Conservation (phyloP, 2,888 invertebrate genomes). For the Meiosimyza platycephala region DNA sequence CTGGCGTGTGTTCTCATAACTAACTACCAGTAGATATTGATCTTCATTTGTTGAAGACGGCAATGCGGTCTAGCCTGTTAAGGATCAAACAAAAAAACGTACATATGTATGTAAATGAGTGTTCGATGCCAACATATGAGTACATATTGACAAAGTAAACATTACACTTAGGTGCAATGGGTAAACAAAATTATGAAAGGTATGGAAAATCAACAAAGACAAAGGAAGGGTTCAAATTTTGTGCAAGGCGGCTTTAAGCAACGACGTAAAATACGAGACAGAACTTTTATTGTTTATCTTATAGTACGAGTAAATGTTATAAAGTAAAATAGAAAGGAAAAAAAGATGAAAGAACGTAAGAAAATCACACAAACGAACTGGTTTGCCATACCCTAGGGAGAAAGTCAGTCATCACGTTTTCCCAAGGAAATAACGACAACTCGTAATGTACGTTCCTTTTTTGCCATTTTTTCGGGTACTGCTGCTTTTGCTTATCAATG, state of each 20-base stretch:
- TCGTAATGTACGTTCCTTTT: slow-evolving; percentile 9
- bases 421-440: background rate
- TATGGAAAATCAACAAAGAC: background rate
- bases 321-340: background rate
- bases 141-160: background rate
- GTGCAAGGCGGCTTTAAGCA: background rate
- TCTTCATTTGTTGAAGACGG: too few relatives aligned
- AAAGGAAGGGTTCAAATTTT: background rate
- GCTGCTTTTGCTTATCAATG: slow-evolving; percentile 16
- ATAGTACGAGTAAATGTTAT: background rate
- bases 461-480: slow-evolving; percentile 6
- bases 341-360: background rate
- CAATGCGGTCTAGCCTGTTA: too few relatives aligned
- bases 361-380: too few relatives aligned
- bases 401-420: slow-evolving; percentile 2
- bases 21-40: too few relatives aligned
- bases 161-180: slow-evolving; percentile 4
- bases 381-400: slow-evolving; percentile 11
- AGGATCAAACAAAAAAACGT: too few relatives aligned
- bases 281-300: background rate
- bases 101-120: too few relatives aligned
- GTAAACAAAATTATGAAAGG: slow-evolving; percentile 7
- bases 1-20: too few relatives aligned
- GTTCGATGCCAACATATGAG: too few relatives aligned
- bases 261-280: background rate